A percentile compares a stretch with the other conserved stretches of the same genome.
phyloP scores from a whole-genome alignment of 1,140 invertebrate genomes.

The Ceratoteleas bidentatus region DNA sequence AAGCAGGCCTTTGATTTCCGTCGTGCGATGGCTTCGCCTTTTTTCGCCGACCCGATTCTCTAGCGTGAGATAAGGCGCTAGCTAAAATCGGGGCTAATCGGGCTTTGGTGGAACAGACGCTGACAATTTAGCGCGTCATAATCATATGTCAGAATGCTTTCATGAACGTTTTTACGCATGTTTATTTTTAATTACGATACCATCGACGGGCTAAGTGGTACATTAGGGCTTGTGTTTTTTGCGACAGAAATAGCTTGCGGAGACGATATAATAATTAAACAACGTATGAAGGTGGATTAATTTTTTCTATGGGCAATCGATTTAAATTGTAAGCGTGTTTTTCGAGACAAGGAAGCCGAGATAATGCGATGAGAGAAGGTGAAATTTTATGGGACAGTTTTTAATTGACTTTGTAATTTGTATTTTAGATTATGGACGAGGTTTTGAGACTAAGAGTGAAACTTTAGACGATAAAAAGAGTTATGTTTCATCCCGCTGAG shows the following conservation, averaged over 20 bases:
- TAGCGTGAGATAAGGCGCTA: conserved; percentile 45
- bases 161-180: conserved; percentile 52
- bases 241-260: conserved; percentile 4
- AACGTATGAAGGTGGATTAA: too few relatives aligned
- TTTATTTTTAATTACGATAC: conserved; percentile 58
- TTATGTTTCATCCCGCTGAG: too few relatives aligned
- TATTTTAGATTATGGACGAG: too few relatives aligned
- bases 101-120: conserved; percentile 60
- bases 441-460: too few relatives aligned
- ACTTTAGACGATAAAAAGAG: too few relatives aligned
- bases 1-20: conserved; percentile 56
- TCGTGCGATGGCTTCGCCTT: too few relatives aligned
- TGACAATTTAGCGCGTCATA: conserved; percentile 66
- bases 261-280: conserved; percentile 40
- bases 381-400: too few relatives aligned
- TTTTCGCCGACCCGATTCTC: conserved; percentile 16
- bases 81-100: conserved; percentile 54
- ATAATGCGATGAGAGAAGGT: too few relatives aligned
- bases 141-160: conserved; percentile 63
- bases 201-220: conserved; percentile 39
- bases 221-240: conserved; percentile 48
- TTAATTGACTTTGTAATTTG: too few relatives aligned
- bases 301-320: too few relatives aligned
- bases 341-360: too few relatives aligned
- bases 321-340: too few relatives aligned